Conservation (phyloP, 2,113 vertebrate genomes). For the Puffinus mauretanicus region DNA sequence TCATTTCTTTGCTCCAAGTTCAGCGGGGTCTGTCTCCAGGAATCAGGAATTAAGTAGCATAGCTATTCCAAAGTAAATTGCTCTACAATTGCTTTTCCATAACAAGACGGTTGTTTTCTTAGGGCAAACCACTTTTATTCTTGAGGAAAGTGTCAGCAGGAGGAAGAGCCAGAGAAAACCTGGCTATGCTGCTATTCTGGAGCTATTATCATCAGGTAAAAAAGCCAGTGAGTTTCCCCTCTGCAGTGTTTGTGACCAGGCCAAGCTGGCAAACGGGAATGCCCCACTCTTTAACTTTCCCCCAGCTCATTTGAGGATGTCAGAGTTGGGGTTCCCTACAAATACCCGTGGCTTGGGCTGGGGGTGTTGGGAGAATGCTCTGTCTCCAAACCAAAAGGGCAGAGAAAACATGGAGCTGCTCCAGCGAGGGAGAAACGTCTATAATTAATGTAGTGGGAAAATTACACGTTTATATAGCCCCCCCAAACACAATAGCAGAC, state of each 20-base stretch:
- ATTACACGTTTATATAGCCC: neutral
- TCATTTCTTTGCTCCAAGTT: neutral
- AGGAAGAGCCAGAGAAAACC: conserved; percentile 7
- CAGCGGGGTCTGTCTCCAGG: neutral
- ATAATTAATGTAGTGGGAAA: conserved; percentile 29
- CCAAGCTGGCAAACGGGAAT: neutral
- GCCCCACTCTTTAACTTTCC: neutral
- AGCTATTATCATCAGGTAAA: neutral
- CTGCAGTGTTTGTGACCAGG: neutral
- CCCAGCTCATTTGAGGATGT: neutral
- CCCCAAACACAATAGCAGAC: conserved; percentile 19
- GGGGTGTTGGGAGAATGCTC: neutral
- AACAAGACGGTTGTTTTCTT: conserved; percentile 4
- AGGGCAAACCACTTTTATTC: conserved; percentile 4
- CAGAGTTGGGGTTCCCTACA: neutral
- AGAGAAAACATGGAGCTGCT: neutral
- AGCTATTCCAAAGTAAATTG: conserved; percentile 13
- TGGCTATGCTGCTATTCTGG: neutral
- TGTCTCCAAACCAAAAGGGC: neutral
- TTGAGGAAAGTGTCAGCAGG: neutral
- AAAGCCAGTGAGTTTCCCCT: neutral
- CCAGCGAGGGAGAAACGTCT: neutral
- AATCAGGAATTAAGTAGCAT: neutral
- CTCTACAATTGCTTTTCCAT: neutral
- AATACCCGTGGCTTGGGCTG: neutral